Conservation (phyloP, 2,888 invertebrate species). For the Sphinx pinastri region DNA sequence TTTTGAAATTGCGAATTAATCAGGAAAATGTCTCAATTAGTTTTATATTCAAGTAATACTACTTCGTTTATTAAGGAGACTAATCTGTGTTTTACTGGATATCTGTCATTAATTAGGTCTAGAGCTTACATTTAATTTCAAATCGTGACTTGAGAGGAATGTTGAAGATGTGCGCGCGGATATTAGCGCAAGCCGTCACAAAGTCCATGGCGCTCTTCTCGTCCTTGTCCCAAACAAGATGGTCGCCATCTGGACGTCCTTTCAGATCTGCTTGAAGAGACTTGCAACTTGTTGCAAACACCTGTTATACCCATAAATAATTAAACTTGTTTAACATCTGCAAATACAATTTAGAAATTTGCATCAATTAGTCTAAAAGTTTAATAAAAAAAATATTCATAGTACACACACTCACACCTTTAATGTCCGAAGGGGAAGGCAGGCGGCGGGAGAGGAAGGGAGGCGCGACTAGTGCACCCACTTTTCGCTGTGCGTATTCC, state of each 20-base stretch:
- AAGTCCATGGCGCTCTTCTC: slow-evolving; percentile 97
- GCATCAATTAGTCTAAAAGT: too few relatives aligned
- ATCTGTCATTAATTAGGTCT: neutral
- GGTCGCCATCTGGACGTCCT: slow-evolving; percentile 83
- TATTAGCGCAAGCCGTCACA: slow-evolving; percentile 97
- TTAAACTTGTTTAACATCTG: neutral
- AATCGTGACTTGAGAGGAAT: slow-evolving; percentile 95
- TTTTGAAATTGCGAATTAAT: too few relatives aligned
- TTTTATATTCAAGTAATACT: too few relatives aligned
- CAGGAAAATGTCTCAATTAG: too few relatives aligned
- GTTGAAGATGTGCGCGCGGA: slow-evolving; percentile 94
- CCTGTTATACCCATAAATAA: slow-evolving; percentile 50
- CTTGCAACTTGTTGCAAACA: slow-evolving; percentile 88
- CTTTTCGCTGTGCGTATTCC: too few relatives aligned
- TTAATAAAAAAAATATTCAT: neutral
- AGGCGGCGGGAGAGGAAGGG: too few relatives aligned
- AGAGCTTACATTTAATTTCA: slow-evolving; percentile 93
- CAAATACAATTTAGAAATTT: too few relatives aligned
- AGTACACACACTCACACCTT: neutral
- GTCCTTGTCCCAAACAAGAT: slow-evolving; percentile 99
- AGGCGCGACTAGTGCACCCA: too few relatives aligned
- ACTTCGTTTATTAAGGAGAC: too few relatives aligned
- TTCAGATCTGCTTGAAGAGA: slow-evolving; percentile 85
- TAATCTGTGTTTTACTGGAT: neutral
- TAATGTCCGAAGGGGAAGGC: too few relatives aligned